A percentile compares a stretch with the other conserved stretches of the same genome.
Conservation (phyloP, 2,888 invertebrate species). For the Panzeria rudis region DNA sequence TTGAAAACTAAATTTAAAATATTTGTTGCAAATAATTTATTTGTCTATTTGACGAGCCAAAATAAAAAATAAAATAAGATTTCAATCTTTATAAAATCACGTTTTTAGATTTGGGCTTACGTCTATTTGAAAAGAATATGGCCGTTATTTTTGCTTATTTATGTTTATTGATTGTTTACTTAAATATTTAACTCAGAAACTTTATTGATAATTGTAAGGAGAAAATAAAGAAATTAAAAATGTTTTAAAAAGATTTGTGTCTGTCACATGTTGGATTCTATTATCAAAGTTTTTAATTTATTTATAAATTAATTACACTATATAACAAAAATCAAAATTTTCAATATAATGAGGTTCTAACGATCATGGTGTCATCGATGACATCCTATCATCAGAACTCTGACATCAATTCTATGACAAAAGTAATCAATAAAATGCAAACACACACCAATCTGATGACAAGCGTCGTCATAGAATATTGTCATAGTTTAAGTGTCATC, state of each 20-base stretch:
- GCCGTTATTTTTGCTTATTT: neutral
- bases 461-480: no score
- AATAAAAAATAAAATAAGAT: constrained; percentile 22
- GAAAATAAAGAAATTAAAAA: constrained; percentile 20
- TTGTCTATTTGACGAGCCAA: constrained; percentile 37
- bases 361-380: no score
- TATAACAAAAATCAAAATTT: no score
- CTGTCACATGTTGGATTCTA: neutral
- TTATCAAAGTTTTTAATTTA: no score
- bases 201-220: constrained; percentile 15
- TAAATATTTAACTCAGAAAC: neutral
- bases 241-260: constrained; percentile 1
- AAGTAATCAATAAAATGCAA: no score
- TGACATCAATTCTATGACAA: no score
- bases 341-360: no score
- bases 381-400: no score
- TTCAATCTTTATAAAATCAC: constrained; percentile 49
- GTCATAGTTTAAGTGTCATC: no score
- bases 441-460: no score
- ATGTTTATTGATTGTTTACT: neutral
- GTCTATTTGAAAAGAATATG: neutral
- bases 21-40: constrained; percentile 5
- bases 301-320: no score
- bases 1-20: neutral
- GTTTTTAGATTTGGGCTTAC: constrained; percentile 27